A percentile compares a stretch with the other conserved stretches of the same genome.
These are phyloP conservation scores for Chrysoperla carnea DNA, from an alignment of 1,140 invertebrate genomes.

Conservation along the genomic window DNA sequence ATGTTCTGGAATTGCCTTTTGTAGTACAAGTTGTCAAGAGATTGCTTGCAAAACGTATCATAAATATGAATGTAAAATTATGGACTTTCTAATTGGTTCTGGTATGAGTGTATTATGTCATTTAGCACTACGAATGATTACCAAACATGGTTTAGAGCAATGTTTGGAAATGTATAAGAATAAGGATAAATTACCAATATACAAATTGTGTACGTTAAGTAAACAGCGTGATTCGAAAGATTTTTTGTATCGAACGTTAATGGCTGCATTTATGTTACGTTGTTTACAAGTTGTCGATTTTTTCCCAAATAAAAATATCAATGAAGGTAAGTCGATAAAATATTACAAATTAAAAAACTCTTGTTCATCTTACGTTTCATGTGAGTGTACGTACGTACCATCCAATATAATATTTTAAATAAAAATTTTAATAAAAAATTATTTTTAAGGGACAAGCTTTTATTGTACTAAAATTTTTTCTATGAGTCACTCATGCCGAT, in stretches of 20 bases:
- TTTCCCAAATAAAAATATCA: conserved; percentile 24
- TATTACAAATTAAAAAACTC: no score
- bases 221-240: conserved; percentile 43
- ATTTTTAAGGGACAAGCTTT: no score
- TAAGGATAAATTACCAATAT: conserved; percentile 29
- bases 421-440: no score
- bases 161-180: conserved; percentile 31
- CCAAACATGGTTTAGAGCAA: conserved; percentile 34
- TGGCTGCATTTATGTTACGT: conserved; percentile 59
- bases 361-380: no score
- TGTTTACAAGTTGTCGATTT: conserved; percentile 44
- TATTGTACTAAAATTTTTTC: no score
- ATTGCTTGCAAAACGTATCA: conserved; percentile 53
- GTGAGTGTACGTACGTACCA: no score
- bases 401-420: no score
- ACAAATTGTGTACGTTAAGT: conserved; percentile 49
- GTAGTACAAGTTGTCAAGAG: conserved; percentile 46
- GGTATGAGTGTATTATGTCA: conserved; percentile 65
- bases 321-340: conserved; percentile 4
- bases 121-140: conserved; percentile 55
- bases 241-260: conserved; percentile 55
- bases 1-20: conserved; percentile 63
- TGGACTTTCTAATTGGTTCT: conserved; percentile 55
- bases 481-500: no score
- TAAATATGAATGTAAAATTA: conserved; percentile 60